Percentiles rank a stretch among this genome's conserved stretches.
phyloP scores from a whole-genome alignment of 2,888 invertebrate genomes.

The Limenitis camilla region DNA sequence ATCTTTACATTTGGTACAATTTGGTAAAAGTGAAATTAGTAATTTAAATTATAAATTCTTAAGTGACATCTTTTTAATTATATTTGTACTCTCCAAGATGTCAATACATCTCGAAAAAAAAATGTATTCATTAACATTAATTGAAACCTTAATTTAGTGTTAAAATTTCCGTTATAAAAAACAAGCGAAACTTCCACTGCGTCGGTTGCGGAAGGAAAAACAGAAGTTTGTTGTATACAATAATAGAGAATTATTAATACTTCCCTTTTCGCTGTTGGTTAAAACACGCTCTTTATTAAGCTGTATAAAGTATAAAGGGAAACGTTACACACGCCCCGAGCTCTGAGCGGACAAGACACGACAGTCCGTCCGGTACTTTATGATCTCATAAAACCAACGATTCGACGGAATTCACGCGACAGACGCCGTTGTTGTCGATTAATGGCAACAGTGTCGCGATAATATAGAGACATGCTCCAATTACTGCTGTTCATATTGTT shows the following conservation, averaged over 20 bases:
- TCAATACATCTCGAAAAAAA: too few species aligned
- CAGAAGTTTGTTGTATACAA: background rate
- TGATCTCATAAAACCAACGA: constrained; percentile 54
- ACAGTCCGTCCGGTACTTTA: constrained; percentile 60
- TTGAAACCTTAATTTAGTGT: too few species aligned
- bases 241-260: background rate
- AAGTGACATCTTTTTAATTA: too few species aligned
- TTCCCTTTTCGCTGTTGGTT: background rate
- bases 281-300: constrained; percentile 25
- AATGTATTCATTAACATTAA: too few species aligned
- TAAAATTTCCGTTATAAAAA: too few species aligned
- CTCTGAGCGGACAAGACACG: constrained; percentile 37
- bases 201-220: background rate
- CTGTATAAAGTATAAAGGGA: constrained; percentile 31
- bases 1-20: too few species aligned
- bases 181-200: too few species aligned
- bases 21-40: too few species aligned
- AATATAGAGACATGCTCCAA: background rate
- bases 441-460: constrained; percentile 11
- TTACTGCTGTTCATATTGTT: background rate
- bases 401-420: constrained; percentile 37
- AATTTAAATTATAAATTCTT: too few species aligned
- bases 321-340: constrained; percentile 39
- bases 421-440: constrained; percentile 22
- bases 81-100: too few species aligned